Conservation (phyloP, 1,140 invertebrate genomes). For the Danaus melanippus region DNA sequence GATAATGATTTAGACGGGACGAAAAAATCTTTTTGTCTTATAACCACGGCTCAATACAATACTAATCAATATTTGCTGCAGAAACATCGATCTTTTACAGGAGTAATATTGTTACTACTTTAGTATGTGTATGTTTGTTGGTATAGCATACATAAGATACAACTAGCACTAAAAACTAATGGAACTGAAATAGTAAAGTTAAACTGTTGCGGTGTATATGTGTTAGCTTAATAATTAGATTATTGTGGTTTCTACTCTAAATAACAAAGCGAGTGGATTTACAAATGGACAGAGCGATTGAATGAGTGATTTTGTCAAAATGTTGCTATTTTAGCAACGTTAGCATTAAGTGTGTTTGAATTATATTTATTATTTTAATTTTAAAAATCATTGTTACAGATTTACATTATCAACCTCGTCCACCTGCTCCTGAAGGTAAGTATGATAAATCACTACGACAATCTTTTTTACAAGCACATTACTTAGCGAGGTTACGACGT, state of each 20-base stretch:
- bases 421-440: conserved; percentile 62
- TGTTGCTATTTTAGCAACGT: conserved; percentile 1
- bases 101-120: too few species aligned
- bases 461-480: neutral
- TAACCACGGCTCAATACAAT: too few species aligned
- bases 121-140: too few species aligned
- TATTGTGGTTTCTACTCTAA: conserved; percentile 34
- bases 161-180: conserved; percentile 25
- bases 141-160: too few species aligned
- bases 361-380: neutral
- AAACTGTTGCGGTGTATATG: conserved; percentile 35
- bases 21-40: too few species aligned
- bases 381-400: conserved; percentile 48
- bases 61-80: too few species aligned
- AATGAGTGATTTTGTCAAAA: conserved; percentile 8
- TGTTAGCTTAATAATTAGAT: conserved; percentile 37
- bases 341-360: conserved; percentile 1
- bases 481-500: too few species aligned
- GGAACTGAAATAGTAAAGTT: conserved; percentile 29
- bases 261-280: conserved; percentile 30
- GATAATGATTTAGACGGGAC: too few species aligned
- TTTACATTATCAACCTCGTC: conserved; percentile 67
- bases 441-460: conserved; percentile 1
- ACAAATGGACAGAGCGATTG: conserved; percentile 22
- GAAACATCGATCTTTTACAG: too few species aligned